Conservation (phyloP, 2,888 invertebrate species). For the Pasiphila rectangulata region DNA sequence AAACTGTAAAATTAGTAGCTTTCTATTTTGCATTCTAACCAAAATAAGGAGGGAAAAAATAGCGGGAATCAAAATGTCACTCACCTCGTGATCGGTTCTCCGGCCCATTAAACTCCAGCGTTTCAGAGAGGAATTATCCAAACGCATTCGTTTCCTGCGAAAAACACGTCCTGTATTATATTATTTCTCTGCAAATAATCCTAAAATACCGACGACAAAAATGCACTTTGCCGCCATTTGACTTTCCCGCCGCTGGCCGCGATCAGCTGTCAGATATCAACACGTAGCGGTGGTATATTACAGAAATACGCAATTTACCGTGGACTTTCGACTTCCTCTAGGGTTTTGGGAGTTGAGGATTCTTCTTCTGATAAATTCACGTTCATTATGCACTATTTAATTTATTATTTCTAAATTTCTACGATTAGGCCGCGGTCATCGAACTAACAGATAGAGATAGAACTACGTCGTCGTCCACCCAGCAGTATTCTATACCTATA, state of each 20-base stretch:
- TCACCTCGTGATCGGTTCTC: constrained; percentile 69
- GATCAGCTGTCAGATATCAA: constrained; percentile 72
- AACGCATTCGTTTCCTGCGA: constrained; percentile 62
- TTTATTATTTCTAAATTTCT: constrained; percentile 16
- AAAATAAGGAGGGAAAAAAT: constrained; percentile 48
- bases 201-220: constrained; percentile 1
- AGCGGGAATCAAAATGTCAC: constrained; percentile 51
- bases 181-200: background rate
- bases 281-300: constrained; percentile 35
- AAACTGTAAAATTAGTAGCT: constrained; percentile 3
- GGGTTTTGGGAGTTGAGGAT: constrained; percentile 37
- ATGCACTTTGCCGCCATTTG: constrained; percentile 63
- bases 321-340: constrained; percentile 56
- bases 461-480: too few relatives aligned
- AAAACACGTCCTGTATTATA: constrained; percentile 31
- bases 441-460: too few relatives aligned
- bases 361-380: constrained; percentile 50
- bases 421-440: constrained; percentile 20
- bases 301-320: constrained; percentile 49
- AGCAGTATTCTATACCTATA: too few relatives aligned
- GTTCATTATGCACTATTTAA: constrained; percentile 49
- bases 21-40: constrained; percentile 37
- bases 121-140: constrained; percentile 57
- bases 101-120: constrained; percentile 74
- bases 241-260: constrained; percentile 71